Evolutionary conservation across 2,888 invertebrate species (phyloP), one percentile per base, ranked within the genome.

Genomic region (Drosophila limbata): DNA sequence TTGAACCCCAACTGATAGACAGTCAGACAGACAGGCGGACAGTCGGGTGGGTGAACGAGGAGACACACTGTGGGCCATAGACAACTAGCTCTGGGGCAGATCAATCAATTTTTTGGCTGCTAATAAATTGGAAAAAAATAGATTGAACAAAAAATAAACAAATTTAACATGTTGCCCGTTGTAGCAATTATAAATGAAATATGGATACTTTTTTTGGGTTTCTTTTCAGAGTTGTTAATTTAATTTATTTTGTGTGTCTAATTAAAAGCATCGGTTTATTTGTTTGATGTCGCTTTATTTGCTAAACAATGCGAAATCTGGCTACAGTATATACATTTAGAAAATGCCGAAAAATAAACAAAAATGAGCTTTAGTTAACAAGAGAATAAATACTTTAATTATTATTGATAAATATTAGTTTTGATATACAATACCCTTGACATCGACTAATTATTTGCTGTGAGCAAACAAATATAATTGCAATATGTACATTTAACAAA

Each of bases 241-340:
- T 75, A 77, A 84, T 84, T 84, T 84, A 82, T 84, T 87, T 76
- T 84, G 82, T 73, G 68, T 84, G 84, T 76, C 82, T 79, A 70
- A 77, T 76, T 76, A 76, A 77, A 77, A 69, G 69, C 37, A 45
- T 47, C 25, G 61, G 55, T 31, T 33, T 33, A 33, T 25, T 45
- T 48, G 40, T 69, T 64, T 63, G 60, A 70, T 66, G 65, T 72
- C 45, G 17, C 40, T 44, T 33, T 44, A 21, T 48, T 52, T 72
- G 55, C 33, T 39, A 10, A 56, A 56, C 56, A 47, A 55, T 45
- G 28, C 19, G 28, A 33, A 25, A 53, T n/a, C 31, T 40, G n/a
- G 33, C 35, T 31, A 25, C 17, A 33, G 48, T 19, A 48, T 64
- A 47, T 63, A 53, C 48, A 53, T 44, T 62, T 47, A 28, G 33